phyloP scores from a whole-genome alignment of 1,140 invertebrate genomes.

The Drosophila persimilis region DNA sequence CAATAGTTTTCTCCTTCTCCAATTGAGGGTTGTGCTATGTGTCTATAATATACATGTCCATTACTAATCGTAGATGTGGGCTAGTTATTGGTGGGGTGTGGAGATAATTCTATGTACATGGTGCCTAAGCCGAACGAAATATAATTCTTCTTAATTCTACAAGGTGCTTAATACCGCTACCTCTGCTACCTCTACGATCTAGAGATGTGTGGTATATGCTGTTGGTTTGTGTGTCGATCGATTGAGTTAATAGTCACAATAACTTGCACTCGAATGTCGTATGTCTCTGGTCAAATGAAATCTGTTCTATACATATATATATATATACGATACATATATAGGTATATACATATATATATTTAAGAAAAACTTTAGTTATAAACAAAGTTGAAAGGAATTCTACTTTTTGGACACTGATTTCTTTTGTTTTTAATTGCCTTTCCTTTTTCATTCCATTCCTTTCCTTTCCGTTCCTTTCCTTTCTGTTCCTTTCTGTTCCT shows the following conservation, averaged over 20 bases:
- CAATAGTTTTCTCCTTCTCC: constrained; percentile 21
- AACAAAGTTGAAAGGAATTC: constrained; percentile 65
- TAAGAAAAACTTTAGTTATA: constrained; percentile 64
- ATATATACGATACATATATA: constrained; percentile 8
- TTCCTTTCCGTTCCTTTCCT: too few relatives aligned
- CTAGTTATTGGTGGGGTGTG: constrained; percentile 38
- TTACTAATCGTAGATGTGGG: constrained; percentile 33
- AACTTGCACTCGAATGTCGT: constrained; percentile 30
- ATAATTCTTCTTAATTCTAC: constrained; percentile 9
- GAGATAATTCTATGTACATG: constrained; percentile 46
- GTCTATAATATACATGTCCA: constrained; percentile 46
- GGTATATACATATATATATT: neutral
- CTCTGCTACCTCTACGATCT: neutral
- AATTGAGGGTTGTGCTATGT: constrained; percentile 23
- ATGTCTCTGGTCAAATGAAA: constrained; percentile 32
- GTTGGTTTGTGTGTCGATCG: neutral
- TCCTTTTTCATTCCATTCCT: too few relatives aligned
- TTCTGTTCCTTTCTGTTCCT: too few relatives aligned
- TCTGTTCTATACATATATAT: constrained; percentile 29
- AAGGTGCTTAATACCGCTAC: constrained; percentile 1
- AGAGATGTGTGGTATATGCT: constrained; percentile 31
- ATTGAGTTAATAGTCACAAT: constrained; percentile 5
- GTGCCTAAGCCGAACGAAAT: constrained; percentile 32
- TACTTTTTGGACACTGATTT: constrained; percentile 31
- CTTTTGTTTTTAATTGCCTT: constrained; percentile 3